These are phyloP conservation scores for Meriones psammophilus DNA, from an alignment of 2,797 vertebrate species.

Conservation along the genomic window DNA sequence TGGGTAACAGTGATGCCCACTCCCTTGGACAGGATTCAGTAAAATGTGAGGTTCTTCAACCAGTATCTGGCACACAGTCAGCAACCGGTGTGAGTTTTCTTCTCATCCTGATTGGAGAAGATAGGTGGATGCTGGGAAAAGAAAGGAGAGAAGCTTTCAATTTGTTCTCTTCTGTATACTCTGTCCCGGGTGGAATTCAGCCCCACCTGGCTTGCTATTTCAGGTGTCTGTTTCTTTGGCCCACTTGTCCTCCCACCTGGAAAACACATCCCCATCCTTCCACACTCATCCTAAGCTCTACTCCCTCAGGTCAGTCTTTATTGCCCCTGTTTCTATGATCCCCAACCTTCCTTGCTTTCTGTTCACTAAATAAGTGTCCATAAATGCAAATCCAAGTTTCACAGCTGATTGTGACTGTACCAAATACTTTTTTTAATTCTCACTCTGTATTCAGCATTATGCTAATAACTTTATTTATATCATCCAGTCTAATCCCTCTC, in stretches of 20 bases:
- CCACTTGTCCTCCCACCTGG: neutral
- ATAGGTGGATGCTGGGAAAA: neutral
- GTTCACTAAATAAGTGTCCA: neutral
- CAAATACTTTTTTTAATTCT: neutral
- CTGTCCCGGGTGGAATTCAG: neutral
- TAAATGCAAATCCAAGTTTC: neutral
- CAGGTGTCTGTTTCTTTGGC: neutral
- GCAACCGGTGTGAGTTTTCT: neutral
- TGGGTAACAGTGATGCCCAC: neutral
- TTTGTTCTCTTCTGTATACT: neutral
- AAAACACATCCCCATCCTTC: neutral
- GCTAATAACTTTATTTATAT: conserved; percentile 57
- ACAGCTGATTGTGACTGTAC: neutral
- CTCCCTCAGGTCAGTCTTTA: neutral
- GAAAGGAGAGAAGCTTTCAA: neutral
- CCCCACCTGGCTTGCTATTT: neutral
- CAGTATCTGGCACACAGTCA: neutral
- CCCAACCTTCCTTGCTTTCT: neutral
- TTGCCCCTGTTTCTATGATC: neutral
- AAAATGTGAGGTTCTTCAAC: neutral
- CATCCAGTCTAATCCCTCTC: conserved; percentile 16
- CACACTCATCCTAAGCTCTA: neutral
- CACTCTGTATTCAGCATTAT: conserved; percentile 39
- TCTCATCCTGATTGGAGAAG: neutral
- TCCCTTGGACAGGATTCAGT: neutral